Conservation (phyloP, 2,888 invertebrate species). For the Dichetophora obliterata region DNA sequence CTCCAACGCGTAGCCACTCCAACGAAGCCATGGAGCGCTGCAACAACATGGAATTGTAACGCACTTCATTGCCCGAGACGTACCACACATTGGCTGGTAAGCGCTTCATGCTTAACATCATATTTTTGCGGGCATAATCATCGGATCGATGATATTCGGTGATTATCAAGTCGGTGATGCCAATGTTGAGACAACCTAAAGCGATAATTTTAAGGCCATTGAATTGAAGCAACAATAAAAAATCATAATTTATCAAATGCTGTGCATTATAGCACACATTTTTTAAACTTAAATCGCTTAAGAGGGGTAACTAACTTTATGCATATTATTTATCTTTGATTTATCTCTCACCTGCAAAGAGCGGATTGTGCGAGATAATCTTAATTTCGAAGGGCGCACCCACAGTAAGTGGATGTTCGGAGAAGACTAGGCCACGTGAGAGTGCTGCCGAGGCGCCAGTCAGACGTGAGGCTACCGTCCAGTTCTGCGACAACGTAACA, state of each 20-base stretch:
- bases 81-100: conserved; percentile 76
- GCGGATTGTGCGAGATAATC: conserved; percentile 66
- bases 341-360: conserved; percentile 65
- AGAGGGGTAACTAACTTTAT: background rate
- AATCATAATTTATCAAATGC: background rate
- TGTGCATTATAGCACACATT: background rate
- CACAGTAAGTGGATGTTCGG: conserved; percentile 66
- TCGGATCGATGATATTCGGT: conserved; percentile 75
- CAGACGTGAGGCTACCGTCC: conserved; percentile 67
- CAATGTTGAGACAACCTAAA: conserved; percentile 83
- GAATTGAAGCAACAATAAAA: conserved; percentile 25
- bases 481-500: conserved; percentile 67
- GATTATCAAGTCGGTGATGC: conserved; percentile 82
- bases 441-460: conserved; percentile 65
- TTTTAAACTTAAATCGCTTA: no score
- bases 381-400: conserved; percentile 69
- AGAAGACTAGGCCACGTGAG: conserved; percentile 68
- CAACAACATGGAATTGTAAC: conserved; percentile 76
- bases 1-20: conserved; percentile 85
- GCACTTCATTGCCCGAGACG: conserved; percentile 75
- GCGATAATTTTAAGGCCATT: conserved; percentile 51
- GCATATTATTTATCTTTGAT: background rate
- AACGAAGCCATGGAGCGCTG: conserved; percentile 77
- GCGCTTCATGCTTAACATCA: conserved; percentile 76
- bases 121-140: conserved; percentile 75